These are phyloP conservation scores for Lateolabrax maculatus DNA, from an alignment of 2,797 vertebrate genomes.

Conservation along the genomic window DNA sequence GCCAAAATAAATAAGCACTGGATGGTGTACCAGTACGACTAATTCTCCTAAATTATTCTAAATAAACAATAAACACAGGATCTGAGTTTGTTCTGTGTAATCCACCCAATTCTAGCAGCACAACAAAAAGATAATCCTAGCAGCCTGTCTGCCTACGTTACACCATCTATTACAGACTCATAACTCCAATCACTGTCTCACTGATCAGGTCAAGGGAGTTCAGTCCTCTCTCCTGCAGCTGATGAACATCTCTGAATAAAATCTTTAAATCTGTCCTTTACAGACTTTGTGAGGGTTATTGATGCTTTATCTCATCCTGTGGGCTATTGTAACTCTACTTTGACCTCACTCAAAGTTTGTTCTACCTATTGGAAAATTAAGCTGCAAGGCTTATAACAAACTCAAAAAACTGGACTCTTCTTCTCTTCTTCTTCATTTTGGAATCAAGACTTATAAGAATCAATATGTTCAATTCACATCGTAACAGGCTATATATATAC, in stretches of 20 bases:
- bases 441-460: not conserved
- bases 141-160: conserved; percentile 1
- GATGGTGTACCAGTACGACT: conserved; percentile 6
- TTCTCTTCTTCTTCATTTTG: conserved; percentile 4
- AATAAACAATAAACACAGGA: conserved; percentile 28
- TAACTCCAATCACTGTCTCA: conserved; percentile 11
- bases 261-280: conserved; percentile 16
- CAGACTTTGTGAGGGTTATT: conserved; percentile 30
- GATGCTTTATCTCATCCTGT: conserved; percentile 11
- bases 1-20: conserved; percentile 30
- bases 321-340: not conserved
- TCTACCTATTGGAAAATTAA: conserved; percentile 11
- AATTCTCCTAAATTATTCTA: conserved; percentile 34
- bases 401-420: not conserved
- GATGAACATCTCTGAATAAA: conserved; percentile 22
- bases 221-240: conserved; percentile 19
- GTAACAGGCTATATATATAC: not conserved
- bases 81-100: conserved; percentile 25
- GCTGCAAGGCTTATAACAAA: not conserved
- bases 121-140: conserved; percentile 19
- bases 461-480: not conserved
- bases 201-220: conserved; percentile 27
- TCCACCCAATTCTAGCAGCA: conserved; percentile 25
- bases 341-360: conserved; percentile 21
- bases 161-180: conserved; percentile 8